Conservation (phyloP, 1,140 invertebrate genomes). For the Cepaea nemoralis region DNA sequence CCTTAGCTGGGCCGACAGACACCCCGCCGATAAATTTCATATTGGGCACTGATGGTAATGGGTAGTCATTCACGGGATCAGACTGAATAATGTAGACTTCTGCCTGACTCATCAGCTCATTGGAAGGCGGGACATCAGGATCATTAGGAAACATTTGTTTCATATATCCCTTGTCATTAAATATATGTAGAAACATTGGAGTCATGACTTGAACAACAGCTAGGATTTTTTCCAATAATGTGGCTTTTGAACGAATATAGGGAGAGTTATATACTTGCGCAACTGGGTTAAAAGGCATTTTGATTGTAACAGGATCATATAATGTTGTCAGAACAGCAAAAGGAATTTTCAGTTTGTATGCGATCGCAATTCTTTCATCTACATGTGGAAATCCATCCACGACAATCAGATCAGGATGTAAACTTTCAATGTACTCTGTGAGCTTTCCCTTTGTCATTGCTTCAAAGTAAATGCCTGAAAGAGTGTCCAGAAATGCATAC, state of each 20-base stretch:
- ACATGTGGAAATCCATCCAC: constrained; percentile 28
- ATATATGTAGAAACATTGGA: neutral
- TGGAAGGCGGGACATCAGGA: neutral
- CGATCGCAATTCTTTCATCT: constrained; percentile 17
- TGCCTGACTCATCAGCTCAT: constrained; percentile 14
- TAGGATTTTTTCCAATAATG: constrained; percentile 4
- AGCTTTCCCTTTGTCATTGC: neutral
- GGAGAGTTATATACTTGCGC: neutral
- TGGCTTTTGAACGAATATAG: constrained; percentile 21
- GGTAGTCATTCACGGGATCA: constrained; percentile 54
- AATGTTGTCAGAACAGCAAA: constrained; percentile 27
- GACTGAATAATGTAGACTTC: constrained; percentile 45
- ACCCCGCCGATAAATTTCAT: constrained; percentile 50
- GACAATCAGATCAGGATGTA: constrained; percentile 31
- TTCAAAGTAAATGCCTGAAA: no score
- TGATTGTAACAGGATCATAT: neutral
- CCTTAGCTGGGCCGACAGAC: constrained; percentile 37
- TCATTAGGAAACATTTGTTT: constrained; percentile 23
- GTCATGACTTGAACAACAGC: neutral
- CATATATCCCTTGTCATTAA: neutral
- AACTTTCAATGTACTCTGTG: neutral
- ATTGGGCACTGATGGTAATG: constrained; percentile 40
- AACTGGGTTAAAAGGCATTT: constrained; percentile 8
- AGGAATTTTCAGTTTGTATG: no score
- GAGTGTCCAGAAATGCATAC: no score